Evolutionary conservation across 2,888 invertebrate genomes (phyloP), one percentile per base, ranked within the genome.

Genomic region (Phalangium opilio): DNA sequence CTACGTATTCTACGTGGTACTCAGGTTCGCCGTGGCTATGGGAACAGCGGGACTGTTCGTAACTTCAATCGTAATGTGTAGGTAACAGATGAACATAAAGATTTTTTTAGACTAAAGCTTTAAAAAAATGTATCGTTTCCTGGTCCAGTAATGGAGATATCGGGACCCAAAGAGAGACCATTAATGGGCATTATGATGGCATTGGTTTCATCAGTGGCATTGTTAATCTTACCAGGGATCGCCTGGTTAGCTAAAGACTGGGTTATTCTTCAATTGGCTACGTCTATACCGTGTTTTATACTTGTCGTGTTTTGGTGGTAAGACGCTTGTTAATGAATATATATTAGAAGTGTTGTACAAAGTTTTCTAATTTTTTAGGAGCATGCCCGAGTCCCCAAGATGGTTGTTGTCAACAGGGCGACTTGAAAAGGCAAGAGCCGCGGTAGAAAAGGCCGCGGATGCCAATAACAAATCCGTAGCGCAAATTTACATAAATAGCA

Each of bases 341-440:
- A 27, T 27, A 8, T 27, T 27, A 7, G 4, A 27, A 27, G 5
- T 27, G 8, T n/a, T n/a, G n/a, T n/a, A n/a, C n/a, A n/a, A n/a
- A n/a, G n/a, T n/a, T n/a, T n/a, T n/a, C n/a, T n/a, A n/a, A n/a
- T 20, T 15, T 44, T 32, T n/a, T 57, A 85, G 86, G 86, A 67
- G 83, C 3, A 79, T 87, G 75, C 85, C 86, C 58, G 86, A 87
- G 67, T 86, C 85, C 8, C 84, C 85, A 0, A 73, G 85, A n/a
- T 87, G 86, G 86, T 66, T 86, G 8, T 86, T 86, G 85, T 77
- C 79, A 33, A 82, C 85, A 62, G 85, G 84, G 1, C 72, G 79
- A 42, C 69, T 74, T 0, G 72, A 73, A 43, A 81, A 85, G 65
- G 79, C 85, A 0, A 74, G 73, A 44, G 62, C 62, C 2, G 73